Percentiles rank a stretch among this genome's conserved stretches.
These are phyloP conservation scores for Harpagus bidentatus DNA, from an alignment of 2,113 vertebrate genomes.

Conservation along the genomic window DNA sequence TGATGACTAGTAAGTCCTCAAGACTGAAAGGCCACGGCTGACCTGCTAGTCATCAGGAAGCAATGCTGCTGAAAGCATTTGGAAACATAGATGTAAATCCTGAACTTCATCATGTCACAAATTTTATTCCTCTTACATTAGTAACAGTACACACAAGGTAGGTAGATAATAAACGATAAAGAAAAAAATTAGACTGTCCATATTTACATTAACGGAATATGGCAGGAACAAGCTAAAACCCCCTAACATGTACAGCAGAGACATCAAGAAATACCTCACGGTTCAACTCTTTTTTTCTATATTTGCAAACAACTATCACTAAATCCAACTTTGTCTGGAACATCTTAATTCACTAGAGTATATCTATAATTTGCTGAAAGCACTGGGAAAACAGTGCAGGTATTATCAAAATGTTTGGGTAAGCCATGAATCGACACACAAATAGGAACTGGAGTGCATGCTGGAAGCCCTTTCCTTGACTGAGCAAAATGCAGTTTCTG, in stretches of 20 bases:
- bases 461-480: background rate
- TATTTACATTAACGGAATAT: background rate
- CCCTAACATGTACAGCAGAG: background rate
- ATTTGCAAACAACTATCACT: background rate
- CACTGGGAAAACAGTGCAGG: background rate
- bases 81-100: background rate
- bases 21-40: background rate
- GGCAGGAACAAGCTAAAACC: background rate
- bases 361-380: background rate
- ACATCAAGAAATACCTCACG: background rate
- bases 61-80: background rate
- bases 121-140: background rate
- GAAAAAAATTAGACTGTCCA: background rate
- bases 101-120: background rate
- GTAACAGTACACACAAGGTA: background rate
- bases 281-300: background rate
- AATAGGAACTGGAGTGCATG: background rate
- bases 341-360: background rate
- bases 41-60: background rate
- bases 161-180: background rate
- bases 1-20: background rate
- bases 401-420: background rate
- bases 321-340: background rate
- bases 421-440: background rate
- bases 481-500: background rate